Evolutionary conservation across 2,113 vertebrate genomes (phyloP).

Genomic region (Nesoenas mayeri): DNA sequence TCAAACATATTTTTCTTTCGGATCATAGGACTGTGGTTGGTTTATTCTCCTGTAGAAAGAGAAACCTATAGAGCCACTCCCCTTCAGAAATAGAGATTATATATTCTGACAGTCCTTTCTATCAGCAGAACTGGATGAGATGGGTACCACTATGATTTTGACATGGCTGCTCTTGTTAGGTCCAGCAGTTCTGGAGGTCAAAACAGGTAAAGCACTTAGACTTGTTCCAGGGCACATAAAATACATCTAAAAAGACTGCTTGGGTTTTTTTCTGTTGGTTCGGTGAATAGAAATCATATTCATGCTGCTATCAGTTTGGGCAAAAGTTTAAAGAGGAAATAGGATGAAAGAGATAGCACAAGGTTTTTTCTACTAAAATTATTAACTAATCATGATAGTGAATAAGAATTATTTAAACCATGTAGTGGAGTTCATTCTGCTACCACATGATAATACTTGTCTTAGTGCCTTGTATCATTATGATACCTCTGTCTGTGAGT

Average conservation of each 20-base stretch:
- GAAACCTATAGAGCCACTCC: constrained; percentile 22
- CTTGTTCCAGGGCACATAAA: neutral
- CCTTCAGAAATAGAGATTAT: constrained; percentile 30
- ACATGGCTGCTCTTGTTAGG: constrained; percentile 9
- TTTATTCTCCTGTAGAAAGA: neutral
- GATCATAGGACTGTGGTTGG: neutral
- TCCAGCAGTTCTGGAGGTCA: neutral
- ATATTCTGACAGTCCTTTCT: neutral
- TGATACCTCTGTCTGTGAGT: neutral
- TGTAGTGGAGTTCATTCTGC: neutral
- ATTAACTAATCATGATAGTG: neutral
- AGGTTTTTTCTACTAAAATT: neutral
- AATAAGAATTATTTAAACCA: neutral
- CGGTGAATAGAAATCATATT: neutral
- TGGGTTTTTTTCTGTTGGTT: neutral
- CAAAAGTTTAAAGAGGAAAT: neutral
- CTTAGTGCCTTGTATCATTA: neutral
- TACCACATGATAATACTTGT: neutral
- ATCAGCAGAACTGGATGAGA: neutral
- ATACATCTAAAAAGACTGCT: neutral
- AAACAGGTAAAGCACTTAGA: constrained; percentile 39
- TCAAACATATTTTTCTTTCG: constrained; percentile 25
- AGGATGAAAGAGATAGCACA: neutral
- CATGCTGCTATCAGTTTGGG: neutral
- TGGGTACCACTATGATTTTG: neutral